These are phyloP conservation scores for Peromyscus maniculatus DNA, from an alignment of 2,113 vertebrate genomes.

Conservation along the genomic window DNA sequence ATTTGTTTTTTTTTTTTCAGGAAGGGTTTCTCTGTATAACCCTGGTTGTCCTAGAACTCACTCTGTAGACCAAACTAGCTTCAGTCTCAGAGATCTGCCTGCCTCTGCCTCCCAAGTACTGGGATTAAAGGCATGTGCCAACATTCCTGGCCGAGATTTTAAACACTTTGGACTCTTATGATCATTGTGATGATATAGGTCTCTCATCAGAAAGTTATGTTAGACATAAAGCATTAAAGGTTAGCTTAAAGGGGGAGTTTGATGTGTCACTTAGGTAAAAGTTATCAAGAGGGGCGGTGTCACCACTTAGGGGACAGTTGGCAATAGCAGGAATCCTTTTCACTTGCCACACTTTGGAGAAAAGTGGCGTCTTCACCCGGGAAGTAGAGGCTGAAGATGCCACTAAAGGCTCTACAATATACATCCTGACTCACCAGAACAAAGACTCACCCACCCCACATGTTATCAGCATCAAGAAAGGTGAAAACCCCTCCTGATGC, in stretches of 20 bases:
- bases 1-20: neutral
- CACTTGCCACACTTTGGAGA: neutral
- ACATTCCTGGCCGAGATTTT: neutral
- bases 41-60: neutral
- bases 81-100: neutral
- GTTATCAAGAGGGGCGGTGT: neutral
- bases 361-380: neutral
- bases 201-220: neutral
- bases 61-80: too few species aligned
- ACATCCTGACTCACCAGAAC: rapidly evolving
- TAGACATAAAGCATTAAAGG: neutral
- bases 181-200: neutral
- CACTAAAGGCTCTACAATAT: neutral
- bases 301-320: neutral
- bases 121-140: too few species aligned
- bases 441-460: neutral
- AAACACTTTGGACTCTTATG: neutral
- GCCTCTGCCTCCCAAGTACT: neutral
- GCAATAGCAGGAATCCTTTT: neutral
- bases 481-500: neutral
- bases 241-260: neutral
- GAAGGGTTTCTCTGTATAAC: neutral
- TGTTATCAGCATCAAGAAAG: neutral
- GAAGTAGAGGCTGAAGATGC: neutral
- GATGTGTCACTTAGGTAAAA: neutral